Percentiles rank a stretch among this genome's conserved stretches.
Evolutionary conservation across 2,888 invertebrate species (phyloP).

Genomic region (Caenorhabditis sp.): DNA sequence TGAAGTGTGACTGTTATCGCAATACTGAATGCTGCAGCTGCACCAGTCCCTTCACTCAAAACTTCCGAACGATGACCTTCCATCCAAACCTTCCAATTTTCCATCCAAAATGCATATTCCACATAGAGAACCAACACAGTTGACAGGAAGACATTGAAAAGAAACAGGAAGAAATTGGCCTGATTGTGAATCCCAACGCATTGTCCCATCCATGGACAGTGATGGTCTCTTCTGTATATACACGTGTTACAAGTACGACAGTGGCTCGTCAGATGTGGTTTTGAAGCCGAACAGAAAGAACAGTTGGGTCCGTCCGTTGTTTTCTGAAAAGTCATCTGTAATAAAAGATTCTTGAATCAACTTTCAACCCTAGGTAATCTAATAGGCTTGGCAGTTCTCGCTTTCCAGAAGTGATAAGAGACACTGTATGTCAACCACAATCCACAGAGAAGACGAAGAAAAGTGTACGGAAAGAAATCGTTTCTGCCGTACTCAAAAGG

Average conservation of each 20-base stretch:
- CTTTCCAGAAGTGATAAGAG: conserved; percentile 36
- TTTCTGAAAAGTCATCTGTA: background rate
- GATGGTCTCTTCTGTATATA: conserved; percentile 54
- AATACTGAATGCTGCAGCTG: background rate
- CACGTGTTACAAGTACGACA: conserved; percentile 48
- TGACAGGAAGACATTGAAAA: conserved; percentile 30
- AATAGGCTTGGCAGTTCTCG: conserved; percentile 20
- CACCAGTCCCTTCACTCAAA: background rate
- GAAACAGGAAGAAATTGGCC: conserved; percentile 53
- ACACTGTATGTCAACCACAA: conserved; percentile 38
- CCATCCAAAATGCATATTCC: conserved; percentile 44
- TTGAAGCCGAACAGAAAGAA: conserved; percentile 8
- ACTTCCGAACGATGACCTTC: background rate
- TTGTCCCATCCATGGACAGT: conserved; percentile 58
- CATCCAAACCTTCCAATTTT: conserved; percentile 9
- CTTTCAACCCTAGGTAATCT: conserved; percentile 2
- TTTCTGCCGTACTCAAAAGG: conserved; percentile 31
- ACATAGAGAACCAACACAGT: conserved; percentile 36
- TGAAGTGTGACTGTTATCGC: conserved; percentile 14
- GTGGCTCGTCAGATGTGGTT: conserved; percentile 30
- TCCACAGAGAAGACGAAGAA: conserved; percentile 19
- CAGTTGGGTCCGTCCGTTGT: background rate
- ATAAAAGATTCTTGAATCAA: background rate
- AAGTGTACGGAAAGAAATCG: background rate
- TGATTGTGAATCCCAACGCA: conserved; percentile 62